A percentile compares a stretch with the other conserved stretches of the same genome.
These are phyloP conservation scores for Otolemur garnettii DNA, from an alignment of 2,113 vertebrate genomes.

Conservation along the genomic window DNA sequence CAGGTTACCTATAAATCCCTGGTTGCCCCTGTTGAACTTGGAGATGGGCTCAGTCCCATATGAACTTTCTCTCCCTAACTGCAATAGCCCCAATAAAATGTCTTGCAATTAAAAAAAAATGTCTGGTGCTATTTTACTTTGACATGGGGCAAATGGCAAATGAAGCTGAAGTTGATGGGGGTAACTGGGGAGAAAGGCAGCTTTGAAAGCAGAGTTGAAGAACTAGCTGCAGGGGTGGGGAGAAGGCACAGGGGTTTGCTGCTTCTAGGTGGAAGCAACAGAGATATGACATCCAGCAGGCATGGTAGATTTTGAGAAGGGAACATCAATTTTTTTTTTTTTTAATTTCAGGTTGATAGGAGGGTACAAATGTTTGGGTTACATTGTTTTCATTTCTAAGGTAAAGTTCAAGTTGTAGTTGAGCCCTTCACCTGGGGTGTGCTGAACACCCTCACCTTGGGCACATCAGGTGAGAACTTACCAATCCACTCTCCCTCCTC, in stretches of 20 bases:
- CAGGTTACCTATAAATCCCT: too few species aligned
- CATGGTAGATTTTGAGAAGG: background rate
- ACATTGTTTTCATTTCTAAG: too few species aligned
- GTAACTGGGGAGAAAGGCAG: background rate
- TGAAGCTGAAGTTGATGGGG: background rate
- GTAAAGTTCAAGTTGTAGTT: too few species aligned
- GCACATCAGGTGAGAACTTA: too few species aligned
- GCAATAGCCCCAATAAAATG: background rate
- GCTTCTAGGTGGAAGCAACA: background rate
- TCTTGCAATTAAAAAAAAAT: background rate
- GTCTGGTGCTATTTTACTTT: background rate
- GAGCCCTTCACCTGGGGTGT: too few species aligned
- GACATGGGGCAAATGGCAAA: background rate
- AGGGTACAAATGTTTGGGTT: too few species aligned
- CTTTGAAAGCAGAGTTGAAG: background rate
- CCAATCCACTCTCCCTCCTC: too few species aligned
- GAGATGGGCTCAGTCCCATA: background rate
- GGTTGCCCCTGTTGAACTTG: background rate
- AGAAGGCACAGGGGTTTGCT: background rate
- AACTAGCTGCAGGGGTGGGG: fast-evolving
- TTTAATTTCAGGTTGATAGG: too few species aligned
- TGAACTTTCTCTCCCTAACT: background rate
- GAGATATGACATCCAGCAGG: background rate
- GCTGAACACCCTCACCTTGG: too few species aligned
- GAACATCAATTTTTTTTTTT: background rate